These are phyloP conservation scores for Mactromeris polynyma DNA, from an alignment of 2,888 invertebrate genomes.

Conservation along the genomic window DNA sequence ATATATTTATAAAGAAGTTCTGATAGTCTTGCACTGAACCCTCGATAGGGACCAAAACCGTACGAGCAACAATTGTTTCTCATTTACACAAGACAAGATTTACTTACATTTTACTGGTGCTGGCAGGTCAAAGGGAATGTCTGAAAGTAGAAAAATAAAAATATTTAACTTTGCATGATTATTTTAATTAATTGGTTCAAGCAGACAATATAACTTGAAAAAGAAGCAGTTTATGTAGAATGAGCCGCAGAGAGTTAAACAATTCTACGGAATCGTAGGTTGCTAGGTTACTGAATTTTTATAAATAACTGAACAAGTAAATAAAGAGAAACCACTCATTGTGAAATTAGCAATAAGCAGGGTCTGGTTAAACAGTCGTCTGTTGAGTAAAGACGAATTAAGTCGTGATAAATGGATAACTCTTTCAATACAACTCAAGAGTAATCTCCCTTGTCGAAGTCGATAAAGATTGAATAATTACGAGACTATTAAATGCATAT, in stretches of 20 bases:
- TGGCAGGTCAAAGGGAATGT: constrained; percentile 38
- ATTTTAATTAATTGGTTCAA: neutral
- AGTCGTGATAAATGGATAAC: too few relatives aligned
- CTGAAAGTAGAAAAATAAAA: constrained; percentile 40
- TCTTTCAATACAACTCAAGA: too few relatives aligned
- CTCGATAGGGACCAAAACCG: too few relatives aligned
- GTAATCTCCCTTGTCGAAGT: too few relatives aligned
- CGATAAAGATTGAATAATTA: too few relatives aligned
- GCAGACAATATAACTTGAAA: neutral
- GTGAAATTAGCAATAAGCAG: too few relatives aligned
- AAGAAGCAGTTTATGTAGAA: neutral
- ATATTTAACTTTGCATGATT: neutral
- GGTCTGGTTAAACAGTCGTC: too few relatives aligned
- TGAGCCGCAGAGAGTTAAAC: neutral
- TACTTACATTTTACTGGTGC: constrained; percentile 54
- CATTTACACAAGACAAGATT: neutral
- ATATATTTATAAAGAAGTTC: too few relatives aligned
- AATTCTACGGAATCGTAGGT: neutral
- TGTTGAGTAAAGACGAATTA: too few relatives aligned
- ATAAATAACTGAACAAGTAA: neutral
- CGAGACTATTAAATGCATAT: too few relatives aligned
- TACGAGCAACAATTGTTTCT: too few relatives aligned
- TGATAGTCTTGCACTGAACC: too few relatives aligned
- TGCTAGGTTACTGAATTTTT: neutral
- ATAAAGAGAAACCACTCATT: neutral